These are phyloP conservation scores for Enteromius trimaculatus DNA, from an alignment of 2,797 vertebrate species.

Conservation along the genomic window DNA sequence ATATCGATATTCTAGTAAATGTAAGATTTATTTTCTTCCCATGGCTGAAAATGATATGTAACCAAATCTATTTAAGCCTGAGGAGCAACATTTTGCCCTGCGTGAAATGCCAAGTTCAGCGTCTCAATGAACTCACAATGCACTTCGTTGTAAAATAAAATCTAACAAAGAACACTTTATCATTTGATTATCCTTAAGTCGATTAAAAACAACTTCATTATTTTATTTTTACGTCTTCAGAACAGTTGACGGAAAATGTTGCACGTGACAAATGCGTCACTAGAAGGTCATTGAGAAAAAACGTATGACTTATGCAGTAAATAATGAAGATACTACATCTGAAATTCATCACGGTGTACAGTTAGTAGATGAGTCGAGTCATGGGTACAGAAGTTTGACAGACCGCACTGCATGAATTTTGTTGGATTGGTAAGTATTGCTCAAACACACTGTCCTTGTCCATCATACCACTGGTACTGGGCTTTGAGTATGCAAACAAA, in stretches of 20 bases:
- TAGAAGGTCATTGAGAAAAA: background rate
- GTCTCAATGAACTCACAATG: background rate
- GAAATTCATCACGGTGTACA: background rate
- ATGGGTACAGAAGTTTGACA: background rate
- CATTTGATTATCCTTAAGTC: background rate
- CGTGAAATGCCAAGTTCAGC: background rate
- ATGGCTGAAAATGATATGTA: conserved; percentile 40
- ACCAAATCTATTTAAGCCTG: conserved; percentile 11
- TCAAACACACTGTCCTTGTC: background rate
- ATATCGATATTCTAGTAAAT: conserved; percentile 55
- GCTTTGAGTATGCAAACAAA: background rate
- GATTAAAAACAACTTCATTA: background rate
- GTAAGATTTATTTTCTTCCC: conserved; percentile 15
- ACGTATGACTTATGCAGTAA: background rate
- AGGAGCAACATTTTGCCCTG: background rate
- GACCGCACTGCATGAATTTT: background rate
- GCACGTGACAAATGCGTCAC: background rate
- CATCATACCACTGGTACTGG: background rate
- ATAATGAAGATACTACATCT: background rate
- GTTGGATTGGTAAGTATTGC: background rate
- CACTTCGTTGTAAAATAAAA: background rate
- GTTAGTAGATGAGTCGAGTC: no score
- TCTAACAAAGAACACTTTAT: background rate
- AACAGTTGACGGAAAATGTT: background rate
- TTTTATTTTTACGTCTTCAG: background rate